Conservation (phyloP, 2,888 invertebrate species). For the Dione juno region DNA sequence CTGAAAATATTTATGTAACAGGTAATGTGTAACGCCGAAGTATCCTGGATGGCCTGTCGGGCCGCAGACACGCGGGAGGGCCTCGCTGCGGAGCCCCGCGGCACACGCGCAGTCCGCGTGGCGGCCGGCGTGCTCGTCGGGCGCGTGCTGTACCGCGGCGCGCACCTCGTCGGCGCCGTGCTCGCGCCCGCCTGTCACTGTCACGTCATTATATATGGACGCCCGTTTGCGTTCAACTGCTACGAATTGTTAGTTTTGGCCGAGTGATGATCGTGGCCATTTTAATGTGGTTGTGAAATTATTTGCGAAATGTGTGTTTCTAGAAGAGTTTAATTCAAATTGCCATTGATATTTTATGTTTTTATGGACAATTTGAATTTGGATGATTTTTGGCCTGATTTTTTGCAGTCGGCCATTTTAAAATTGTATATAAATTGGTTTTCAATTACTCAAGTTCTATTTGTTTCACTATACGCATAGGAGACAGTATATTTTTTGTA, state of each 20-base stretch:
- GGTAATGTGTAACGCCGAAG: constrained; percentile 74
- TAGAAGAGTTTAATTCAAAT: background rate
- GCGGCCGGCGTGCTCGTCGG: constrained; percentile 59
- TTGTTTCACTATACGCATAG: background rate
- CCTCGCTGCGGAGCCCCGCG: constrained; percentile 56
- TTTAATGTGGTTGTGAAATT: constrained; percentile 5
- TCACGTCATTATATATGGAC: constrained; percentile 68
- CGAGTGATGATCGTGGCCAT: constrained; percentile 35
- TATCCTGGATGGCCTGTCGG: constrained; percentile 55
- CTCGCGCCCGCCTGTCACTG: constrained; percentile 65
- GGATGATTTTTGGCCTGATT: background rate
- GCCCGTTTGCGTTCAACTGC: constrained; percentile 74
- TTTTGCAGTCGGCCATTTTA: background rate
- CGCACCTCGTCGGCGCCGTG: constrained; percentile 63
- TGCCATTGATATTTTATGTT: background rate
- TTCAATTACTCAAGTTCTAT: background rate
- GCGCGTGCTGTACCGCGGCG: constrained; percentile 61
- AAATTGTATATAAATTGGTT: background rate
- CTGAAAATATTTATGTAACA: constrained; percentile 41
- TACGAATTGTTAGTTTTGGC: constrained; percentile 68
- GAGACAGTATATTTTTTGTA: background rate
- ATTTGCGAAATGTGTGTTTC: constrained; percentile 11
- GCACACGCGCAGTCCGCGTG: constrained; percentile 59
- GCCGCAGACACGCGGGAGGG: constrained; percentile 53
- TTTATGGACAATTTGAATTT: background rate